Percentiles rank a stretch among this genome's conserved stretches.
Conservation (phyloP, 2,888 invertebrate species). For the Xanthia icteritia region DNA sequence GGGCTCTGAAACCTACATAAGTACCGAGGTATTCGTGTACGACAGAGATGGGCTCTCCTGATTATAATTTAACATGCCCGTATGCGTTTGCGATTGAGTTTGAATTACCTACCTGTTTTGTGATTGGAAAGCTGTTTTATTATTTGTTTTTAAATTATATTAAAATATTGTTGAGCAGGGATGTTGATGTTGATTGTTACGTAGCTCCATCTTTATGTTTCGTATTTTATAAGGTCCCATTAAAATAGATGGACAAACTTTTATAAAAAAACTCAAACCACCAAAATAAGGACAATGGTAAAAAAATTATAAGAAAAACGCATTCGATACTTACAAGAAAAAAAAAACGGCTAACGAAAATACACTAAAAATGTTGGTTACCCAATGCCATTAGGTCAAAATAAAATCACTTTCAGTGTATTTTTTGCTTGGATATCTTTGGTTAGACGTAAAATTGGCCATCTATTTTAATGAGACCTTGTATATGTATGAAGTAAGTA, state of each 20-base stretch:
- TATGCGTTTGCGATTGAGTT: constrained; percentile 69
- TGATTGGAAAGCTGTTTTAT: constrained; percentile 59
- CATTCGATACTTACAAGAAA: too few species aligned
- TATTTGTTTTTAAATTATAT: constrained; percentile 48
- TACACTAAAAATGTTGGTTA: too few species aligned
- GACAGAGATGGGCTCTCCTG: constrained; percentile 69
- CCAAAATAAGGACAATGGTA: too few species aligned
- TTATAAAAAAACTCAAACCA: too few species aligned
- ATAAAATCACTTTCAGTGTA: too few species aligned
- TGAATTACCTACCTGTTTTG: constrained; percentile 65
- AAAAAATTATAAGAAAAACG: too few species aligned
- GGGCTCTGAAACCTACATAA: constrained; percentile 65
- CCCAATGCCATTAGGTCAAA: too few species aligned
- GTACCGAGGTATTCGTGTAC: constrained; percentile 57
- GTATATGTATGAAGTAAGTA: constrained; percentile 20
- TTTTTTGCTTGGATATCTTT: too few species aligned
- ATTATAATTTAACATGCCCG: constrained; percentile 72
- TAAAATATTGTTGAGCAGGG: constrained; percentile 30
- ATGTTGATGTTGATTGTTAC: constrained; percentile 39
- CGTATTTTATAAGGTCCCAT: constrained; percentile 3
- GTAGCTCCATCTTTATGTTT: constrained; percentile 20
- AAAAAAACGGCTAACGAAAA: too few species aligned
- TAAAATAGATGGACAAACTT: too few species aligned
- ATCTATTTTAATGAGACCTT: too few species aligned
- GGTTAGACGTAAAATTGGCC: too few species aligned